A percentile compares a stretch with the other conserved stretches of the same genome.
Conservation (phyloP, 2,797 vertebrate genomes). For the Xenentodon cancila region DNA sequence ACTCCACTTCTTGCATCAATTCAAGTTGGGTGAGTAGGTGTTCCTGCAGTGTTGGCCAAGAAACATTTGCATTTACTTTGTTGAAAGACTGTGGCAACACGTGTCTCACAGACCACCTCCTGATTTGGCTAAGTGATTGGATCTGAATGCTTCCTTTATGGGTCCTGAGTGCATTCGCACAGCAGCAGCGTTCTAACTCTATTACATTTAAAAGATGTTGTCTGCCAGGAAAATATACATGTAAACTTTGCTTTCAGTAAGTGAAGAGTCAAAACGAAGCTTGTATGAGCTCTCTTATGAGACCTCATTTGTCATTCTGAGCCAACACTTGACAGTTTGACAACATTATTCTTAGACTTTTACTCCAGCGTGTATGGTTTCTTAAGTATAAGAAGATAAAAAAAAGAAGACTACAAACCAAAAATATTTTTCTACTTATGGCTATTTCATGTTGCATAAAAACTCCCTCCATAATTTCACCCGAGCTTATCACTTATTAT, state of each 20-base stretch:
- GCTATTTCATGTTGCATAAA: constrained; percentile 21
- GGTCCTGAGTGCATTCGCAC: no score
- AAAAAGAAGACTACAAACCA: not conserved
- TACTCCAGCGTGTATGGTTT: not conserved
- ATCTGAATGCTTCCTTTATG: no score
- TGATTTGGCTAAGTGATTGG: no score
- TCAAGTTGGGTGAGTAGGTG: no score
- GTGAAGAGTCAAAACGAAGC: constrained; percentile 11
- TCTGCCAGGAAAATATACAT: not conserved
- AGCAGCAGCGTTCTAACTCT: no score
- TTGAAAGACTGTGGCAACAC: no score
- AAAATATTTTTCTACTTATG: constrained; percentile 25
- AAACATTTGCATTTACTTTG: no score
- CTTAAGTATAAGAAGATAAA: not conserved
- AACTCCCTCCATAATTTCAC: constrained; percentile 45
- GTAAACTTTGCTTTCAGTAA: constrained; percentile 6
- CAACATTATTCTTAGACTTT: constrained; percentile 30
- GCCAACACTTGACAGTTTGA: constrained; percentile 22
- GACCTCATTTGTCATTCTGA: constrained; percentile 21
- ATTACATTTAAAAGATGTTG: no score
- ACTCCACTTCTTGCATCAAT: no score
- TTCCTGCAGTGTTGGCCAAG: no score
- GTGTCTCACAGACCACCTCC: no score
- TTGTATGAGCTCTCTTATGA: constrained; percentile 8
- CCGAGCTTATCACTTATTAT: constrained; percentile 50